Conservation (phyloP, 2,797 vertebrate genomes). For the Smutsia temminckii region DNA sequence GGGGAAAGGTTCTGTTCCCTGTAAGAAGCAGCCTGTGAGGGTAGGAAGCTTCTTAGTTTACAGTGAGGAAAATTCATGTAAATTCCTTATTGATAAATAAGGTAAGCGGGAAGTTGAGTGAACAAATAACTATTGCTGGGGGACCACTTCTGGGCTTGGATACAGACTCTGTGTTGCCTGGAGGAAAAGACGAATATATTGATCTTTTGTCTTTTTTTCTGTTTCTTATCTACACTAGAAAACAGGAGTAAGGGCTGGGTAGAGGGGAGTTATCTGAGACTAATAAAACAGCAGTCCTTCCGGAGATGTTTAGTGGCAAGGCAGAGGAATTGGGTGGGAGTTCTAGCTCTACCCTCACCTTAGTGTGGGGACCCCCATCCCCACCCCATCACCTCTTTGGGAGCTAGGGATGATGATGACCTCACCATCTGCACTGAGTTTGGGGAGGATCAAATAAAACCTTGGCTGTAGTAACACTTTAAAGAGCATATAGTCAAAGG, state of each 20-base stretch:
- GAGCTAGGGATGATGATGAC: background rate
- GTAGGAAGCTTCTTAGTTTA: background rate
- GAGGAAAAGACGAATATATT: background rate
- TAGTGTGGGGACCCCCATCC: background rate
- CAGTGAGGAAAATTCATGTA: background rate
- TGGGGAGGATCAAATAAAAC: background rate
- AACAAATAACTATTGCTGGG: background rate
- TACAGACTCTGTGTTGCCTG: background rate
- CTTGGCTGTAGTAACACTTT: background rate
- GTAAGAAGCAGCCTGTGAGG: background rate
- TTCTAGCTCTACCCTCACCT: background rate
- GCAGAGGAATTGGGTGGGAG: background rate
- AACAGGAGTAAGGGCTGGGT: background rate
- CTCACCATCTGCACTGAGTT: background rate
- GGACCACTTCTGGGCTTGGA: background rate
- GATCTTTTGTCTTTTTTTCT: background rate
- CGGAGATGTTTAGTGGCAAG: background rate
- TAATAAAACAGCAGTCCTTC: background rate
- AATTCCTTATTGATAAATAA: background rate
- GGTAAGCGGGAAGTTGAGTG: background rate
- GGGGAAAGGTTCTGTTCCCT: background rate
- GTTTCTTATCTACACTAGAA: constrained; percentile 20
- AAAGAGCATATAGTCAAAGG: background rate
- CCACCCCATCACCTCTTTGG: background rate
- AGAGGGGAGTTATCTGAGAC: background rate